Evolutionary conservation across 2,888 invertebrate species (phyloP).

Genomic region (Amorpha juglandis): DNA sequence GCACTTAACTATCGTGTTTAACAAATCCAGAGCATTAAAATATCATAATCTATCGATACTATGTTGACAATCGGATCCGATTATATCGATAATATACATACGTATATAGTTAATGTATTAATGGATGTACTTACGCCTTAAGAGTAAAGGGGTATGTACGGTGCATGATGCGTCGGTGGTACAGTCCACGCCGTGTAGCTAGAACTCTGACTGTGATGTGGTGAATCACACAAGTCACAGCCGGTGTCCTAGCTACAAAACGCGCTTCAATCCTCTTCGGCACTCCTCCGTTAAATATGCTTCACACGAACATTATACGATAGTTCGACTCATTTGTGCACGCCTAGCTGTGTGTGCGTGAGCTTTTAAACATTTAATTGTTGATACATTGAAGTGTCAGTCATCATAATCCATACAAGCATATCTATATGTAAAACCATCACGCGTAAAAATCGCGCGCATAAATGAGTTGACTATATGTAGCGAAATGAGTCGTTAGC

Average conservation of each 20-base stretch:
- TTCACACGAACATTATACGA: too few relatives aligned
- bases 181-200: constrained; percentile 86
- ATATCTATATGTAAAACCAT: too few relatives aligned
- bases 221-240: constrained; percentile 91
- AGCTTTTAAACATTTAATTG: too few relatives aligned
- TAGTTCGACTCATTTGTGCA: too few relatives aligned
- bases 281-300: constrained; percentile 19
- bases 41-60: background rate
- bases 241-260: constrained; percentile 87
- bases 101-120: background rate
- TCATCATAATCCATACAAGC: too few relatives aligned
- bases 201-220: constrained; percentile 99
- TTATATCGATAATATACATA: background rate
- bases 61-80: background rate
- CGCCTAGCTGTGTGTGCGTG: too few relatives aligned
- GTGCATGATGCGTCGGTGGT: background rate
- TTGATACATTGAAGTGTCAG: too few relatives aligned
- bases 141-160: too few relatives aligned
- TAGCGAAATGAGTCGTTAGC: too few relatives aligned
- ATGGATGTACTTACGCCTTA: constrained; percentile 5
- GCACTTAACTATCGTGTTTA: background rate
- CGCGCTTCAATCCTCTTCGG: constrained; percentile 42
- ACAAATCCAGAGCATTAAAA: background rate
- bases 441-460: too few relatives aligned
- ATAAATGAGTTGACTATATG: too few relatives aligned